Base-by-base conservation (phyloP, 1,140 invertebrate genomes). In the Heliothis virescens region DNA sequence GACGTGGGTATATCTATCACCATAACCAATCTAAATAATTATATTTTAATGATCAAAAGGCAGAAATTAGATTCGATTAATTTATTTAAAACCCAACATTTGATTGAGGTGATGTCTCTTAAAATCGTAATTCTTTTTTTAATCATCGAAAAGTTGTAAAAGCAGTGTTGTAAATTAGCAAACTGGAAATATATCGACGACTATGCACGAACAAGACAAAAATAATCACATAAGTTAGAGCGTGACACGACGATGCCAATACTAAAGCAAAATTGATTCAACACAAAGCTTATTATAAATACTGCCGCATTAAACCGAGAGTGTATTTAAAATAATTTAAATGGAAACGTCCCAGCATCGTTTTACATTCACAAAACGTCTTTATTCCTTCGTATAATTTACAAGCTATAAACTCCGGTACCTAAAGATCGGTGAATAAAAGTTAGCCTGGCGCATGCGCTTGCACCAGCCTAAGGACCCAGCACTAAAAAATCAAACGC, bases 311-410 rank as follows among this genome's bases (percentile, higher is more conserved):
- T 85, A 87, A 88, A 88, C 63, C 76, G 86, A 57, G 80, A 82
- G 84, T 83, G 84, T 89, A 89, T 89, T 79, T 91, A 89, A 91
- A 87, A 90, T 90, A 89, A 92, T 91, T 90, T 90, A 90, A 91
- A 91, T 90, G 85, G 86, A 91, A 91, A 89, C 85, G 89, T 87
- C 85, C 84, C 72, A 83, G 71, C 85, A 83, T 89, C 85, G 81
- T 76, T 81, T 73, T 79, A 69, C 76, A 82, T 85, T 85, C 86
- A 91, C 89, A 89, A 90, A 90, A 93, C 90, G 88, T 91, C 91
- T 93, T 91, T 91, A 93, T 93, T 86, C 87, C 73, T 86, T 82
- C 62, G 79, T 63, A 47, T 91, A 86, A 91, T 93, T 93, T 93
- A 93, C 85, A 72, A 59, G 84, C 86, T 79, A 88, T 93, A 93